Evolutionary conservation across 2,888 invertebrate genomes (phyloP).

Genomic region (Tolmerus cingulatus): DNA sequence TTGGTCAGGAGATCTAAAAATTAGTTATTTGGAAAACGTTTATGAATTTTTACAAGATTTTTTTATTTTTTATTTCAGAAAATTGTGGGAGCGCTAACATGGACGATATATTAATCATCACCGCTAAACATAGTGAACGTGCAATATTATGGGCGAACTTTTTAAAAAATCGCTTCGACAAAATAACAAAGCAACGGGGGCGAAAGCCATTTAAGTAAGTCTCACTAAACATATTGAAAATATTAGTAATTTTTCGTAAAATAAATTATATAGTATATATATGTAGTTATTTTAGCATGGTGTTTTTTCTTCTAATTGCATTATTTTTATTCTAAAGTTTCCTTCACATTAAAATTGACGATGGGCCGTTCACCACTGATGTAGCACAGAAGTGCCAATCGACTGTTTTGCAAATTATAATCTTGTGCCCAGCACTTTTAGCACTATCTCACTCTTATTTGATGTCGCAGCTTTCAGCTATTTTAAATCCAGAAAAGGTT

Average conservation of each 20-base stretch:
- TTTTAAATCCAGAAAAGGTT: slow-evolving; percentile 72
- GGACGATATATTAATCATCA: slow-evolving; percentile 84
- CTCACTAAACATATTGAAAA: background rate
- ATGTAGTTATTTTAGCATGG: too few species aligned
- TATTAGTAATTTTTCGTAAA: background rate
- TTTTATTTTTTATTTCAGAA: slow-evolving; percentile 56
- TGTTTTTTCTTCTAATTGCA: background rate
- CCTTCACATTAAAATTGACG: slow-evolving; percentile 77
- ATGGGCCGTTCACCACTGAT: slow-evolving; percentile 66
- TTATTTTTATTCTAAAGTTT: slow-evolving; percentile 66
- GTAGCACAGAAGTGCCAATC: slow-evolving; percentile 66
- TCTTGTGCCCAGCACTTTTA: slow-evolving; percentile 79
- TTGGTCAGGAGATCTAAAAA: background rate
- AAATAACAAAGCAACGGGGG: slow-evolving; percentile 82
- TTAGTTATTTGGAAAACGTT: background rate
- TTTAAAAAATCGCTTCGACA: slow-evolving; percentile 82
- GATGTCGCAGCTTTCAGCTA: slow-evolving; percentile 59
- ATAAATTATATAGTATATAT: too few species aligned
- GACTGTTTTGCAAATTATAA: slow-evolving; percentile 81
- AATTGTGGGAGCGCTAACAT: slow-evolving; percentile 65
- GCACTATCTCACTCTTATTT: slow-evolving; percentile 63
- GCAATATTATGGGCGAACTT: slow-evolving; percentile 84
- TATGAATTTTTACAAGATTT: background rate
- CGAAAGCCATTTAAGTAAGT: slow-evolving; percentile 81
- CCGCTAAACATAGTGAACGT: slow-evolving; percentile 79